Base-by-base conservation (phyloP, 2,888 invertebrate species). In the Pterostichus niger region DNA sequence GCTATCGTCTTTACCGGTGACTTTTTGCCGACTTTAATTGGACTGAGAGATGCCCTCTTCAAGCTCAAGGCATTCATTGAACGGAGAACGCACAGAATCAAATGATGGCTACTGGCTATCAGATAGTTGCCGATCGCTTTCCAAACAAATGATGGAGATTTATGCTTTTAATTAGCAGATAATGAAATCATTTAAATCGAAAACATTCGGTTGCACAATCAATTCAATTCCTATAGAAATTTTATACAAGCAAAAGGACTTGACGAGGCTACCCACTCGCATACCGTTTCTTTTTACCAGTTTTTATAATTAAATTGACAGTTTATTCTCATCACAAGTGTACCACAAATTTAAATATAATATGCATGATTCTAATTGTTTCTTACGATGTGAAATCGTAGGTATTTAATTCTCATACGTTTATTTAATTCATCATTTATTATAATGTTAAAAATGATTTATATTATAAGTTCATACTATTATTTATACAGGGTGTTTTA, bases 11-110 rank as follows among this genome's bases (percentile, higher is more conserved):
- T 84, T 84, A 49, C 81, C 59, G 75, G 54, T 82, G 77, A 75
- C 61, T 40, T 84, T 84, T 84, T 82, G 82, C 71, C 59, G 76
- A 33, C 46, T 79, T 83, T 75, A 85, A 84, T 84, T 84, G 81
- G 52, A 15, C 68, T 11, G n/a, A 6, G 11, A 7, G 33, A 24
- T 15, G 31, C 61, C 17, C 54, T 54, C 54, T 54, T 44, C 11
- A 11, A 44, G 7, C 9, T 44, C 44, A 10, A 10, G 7, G 40
- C 40, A 40, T 40, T 40, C 40, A 9, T 40, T 9, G 40, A 40
- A 40, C 40, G 24, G 1, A 2, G 24, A 24, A 24, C 40, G 7
- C 3, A 40, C 2, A 24, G 24, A 24, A 24, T 24, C 24, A 11
- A 49, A 49, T n/a, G n/a, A 13, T 49, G 11, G 49, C 49, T 49